phyloP scores from a whole-genome alignment of 2,888 invertebrate species.

The Oasisia sp. region DNA sequence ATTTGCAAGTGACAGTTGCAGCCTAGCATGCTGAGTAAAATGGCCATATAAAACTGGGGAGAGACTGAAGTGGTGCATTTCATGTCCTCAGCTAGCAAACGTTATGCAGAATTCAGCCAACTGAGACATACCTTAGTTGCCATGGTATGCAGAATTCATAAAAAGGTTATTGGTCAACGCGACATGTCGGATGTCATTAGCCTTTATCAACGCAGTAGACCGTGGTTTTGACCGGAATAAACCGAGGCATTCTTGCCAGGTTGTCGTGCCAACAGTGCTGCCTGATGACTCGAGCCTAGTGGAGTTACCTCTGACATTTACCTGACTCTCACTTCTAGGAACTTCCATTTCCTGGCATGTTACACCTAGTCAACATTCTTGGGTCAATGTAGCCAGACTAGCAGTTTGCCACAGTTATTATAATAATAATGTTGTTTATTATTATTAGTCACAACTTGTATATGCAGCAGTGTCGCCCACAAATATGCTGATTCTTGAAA shows the following conservation, averaged over 20 bases:
- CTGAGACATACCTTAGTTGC: not conserved
- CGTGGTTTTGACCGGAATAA: not conserved
- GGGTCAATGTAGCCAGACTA: not conserved
- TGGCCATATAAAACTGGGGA: not conserved
- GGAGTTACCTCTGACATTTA: not conserved
- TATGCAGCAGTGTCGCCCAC: not conserved
- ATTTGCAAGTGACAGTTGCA: not conserved
- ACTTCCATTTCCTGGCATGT: not conserved
- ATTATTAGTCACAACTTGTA: not conserved
- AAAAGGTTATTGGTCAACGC: not conserved
- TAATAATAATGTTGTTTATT: not conserved
- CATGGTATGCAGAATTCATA: not conserved
- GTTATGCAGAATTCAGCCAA: not conserved
- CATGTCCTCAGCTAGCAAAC: no score
- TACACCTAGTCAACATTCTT: not conserved
- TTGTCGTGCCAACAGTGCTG: not conserved
- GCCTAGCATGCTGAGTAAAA: not conserved
- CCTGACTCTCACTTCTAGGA: not conserved
- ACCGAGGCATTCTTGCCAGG: not conserved
- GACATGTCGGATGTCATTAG: not conserved
- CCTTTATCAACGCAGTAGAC: conserved; percentile 3
- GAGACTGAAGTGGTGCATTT: no score
- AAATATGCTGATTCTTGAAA: not conserved
- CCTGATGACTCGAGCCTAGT: not conserved
- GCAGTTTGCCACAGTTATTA: not conserved